Conservation (phyloP, 2,797 vertebrate species). For the Tiaroga cobitis region DNA sequence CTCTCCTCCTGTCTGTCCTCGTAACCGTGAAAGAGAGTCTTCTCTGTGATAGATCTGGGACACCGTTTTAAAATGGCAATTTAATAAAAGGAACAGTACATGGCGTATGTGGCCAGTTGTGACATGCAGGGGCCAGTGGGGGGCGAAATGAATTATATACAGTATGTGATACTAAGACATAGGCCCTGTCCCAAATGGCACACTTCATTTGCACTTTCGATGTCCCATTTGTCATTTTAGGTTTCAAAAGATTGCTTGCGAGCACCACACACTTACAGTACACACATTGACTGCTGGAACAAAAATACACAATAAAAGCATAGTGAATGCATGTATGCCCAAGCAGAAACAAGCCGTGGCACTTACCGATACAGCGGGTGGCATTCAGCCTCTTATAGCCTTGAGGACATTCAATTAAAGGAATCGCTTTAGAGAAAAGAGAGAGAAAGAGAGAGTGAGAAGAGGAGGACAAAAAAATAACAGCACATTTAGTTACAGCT, state of each 20-base stretch:
- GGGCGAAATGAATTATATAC: background rate
- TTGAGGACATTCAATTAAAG: constrained; percentile 88
- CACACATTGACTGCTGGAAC: background rate
- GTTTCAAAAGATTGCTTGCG: no score
- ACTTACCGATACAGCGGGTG: constrained; percentile 93
- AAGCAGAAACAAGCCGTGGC: constrained; percentile 1
- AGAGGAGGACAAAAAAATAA: background rate
- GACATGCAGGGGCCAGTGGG: background rate
- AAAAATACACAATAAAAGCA: background rate
- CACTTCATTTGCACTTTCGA: no score
- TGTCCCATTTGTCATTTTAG: no score
- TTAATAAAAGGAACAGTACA: background rate
- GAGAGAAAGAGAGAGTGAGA: constrained; percentile 19
- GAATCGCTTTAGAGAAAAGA: constrained; percentile 76
- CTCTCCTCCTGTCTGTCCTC: constrained; percentile 34
- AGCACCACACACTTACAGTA: constrained; percentile 9
- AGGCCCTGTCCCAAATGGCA: no score
- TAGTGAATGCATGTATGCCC: background rate
- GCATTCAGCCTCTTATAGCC: constrained; percentile 93
- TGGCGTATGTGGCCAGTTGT: background rate
- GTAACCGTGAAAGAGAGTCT: background rate
- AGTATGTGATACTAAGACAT: background rate
- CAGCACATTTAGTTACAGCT: constrained; percentile 3
- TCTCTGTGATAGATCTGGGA: background rate
- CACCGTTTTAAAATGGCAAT: background rate